These are phyloP conservation scores for Brachionus calyciflorus DNA, from an alignment of 1,140 invertebrate genomes.

Conservation along the genomic window DNA sequence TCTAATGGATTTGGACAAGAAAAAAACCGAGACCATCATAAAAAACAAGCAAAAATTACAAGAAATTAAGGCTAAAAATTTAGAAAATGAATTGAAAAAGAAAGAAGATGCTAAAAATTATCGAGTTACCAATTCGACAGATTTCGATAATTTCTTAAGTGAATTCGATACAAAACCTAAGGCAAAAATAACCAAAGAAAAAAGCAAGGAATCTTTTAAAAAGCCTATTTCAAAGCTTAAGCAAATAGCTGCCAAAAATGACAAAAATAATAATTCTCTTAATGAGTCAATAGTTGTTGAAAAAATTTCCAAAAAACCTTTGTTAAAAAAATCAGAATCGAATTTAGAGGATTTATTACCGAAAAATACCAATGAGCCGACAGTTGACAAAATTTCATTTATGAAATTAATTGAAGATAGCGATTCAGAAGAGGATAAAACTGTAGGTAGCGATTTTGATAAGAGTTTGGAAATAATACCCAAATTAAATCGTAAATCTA, in stretches of 20 bases:
- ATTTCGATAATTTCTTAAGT: conserved; percentile 16
- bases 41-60: neutral
- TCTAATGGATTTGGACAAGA: conserved; percentile 24
- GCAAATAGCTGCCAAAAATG: neutral
- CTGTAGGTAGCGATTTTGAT: too few species aligned
- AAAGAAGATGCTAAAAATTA: conserved; percentile 30
- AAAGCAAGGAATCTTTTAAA: neutral
- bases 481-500: neutral
- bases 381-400: conserved; percentile 5
- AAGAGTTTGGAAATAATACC: too few species aligned
- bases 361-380: neutral
- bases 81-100: neutral
- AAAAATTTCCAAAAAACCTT: neutral
- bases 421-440: neutral
- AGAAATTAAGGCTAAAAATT: neutral
- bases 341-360: conserved; percentile 11
- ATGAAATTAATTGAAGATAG: conserved; percentile 34
- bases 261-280: neutral
- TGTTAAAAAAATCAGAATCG: neutral
- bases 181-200: neutral
- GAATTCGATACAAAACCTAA: conserved; percentile 9
- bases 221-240: neutral
- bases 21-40: neutral
- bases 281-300: conserved; percentile 5
- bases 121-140: neutral